Base-by-base conservation (phyloP, 30 jellyfish, hydroid and myxozoan species). In the Mastigias papua region DNA sequence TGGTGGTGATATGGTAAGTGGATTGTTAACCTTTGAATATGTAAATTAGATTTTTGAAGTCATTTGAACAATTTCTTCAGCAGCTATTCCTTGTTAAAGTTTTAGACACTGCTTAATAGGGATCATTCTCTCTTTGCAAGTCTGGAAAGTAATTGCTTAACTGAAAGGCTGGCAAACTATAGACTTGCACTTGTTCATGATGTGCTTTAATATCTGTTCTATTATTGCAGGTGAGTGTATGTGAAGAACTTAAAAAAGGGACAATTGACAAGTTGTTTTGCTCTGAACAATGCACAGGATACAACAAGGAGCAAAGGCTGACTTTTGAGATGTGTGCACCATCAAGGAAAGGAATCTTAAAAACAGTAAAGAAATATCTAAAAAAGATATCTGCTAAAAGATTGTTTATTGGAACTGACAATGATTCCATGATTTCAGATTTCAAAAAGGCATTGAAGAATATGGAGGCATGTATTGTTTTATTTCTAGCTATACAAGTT, bases 301-400 rank as follows among this genome's bases (percentile, higher is more conserved):
- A 83, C 80, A 48, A 51, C 19, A 31, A 50, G 27, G 88, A 91
- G 28, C 74, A 74, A 28, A 77, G 63, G 29, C 66, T 94, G 76
- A 96, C 98, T 4, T 60, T 65, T 34, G 96, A 86, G 49, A 96
- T 96, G 99, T 96, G 99, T 73, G 89, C 94, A 25, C 99, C 99
- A 3, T 70, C 98, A 26, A 90, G 77, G 46, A 37, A 69, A 37
- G 98, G 78, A 42, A 78, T 96, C 32, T 42, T 96, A 1, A 72
- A 86, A 31, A 76, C 78, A 48, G 97, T 88, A 25, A 76, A 90
- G 68, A 78, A 88, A 79, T 71, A 68, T 32, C 50, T 91, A 35
- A 82, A 76, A 69, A 83, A 87, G 54, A 23, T 60, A 5, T 48
- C 90, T 29, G 78, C 82, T 31, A 84, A 72, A 31, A 88, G 96